Conservation (phyloP, 2,888 invertebrate species). For the Hirtodrosophila confusa region DNA sequence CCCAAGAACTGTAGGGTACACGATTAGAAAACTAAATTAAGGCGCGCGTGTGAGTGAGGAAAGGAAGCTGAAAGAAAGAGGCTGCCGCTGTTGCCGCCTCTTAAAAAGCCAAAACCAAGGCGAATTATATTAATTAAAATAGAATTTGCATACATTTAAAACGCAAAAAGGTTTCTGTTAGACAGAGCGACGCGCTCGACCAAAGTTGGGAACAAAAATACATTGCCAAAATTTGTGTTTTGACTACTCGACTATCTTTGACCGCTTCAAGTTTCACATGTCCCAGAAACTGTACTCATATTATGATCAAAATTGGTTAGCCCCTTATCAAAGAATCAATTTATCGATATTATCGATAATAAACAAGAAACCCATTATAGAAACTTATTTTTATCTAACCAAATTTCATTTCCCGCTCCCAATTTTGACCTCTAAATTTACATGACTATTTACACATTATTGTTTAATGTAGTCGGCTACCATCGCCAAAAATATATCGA, state of each 20-base stretch:
- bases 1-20: slow-evolving; percentile 42
- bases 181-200: slow-evolving; percentile 72
- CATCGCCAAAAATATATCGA: no score
- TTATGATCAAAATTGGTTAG: no score
- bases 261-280: background rate
- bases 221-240: background rate
- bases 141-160: slow-evolving; percentile 77
- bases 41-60: slow-evolving; percentile 59
- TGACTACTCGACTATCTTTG: background rate
- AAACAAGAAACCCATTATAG: no score
- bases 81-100: slow-evolving; percentile 36
- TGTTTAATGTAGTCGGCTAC: no score
- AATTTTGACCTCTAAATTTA: no score
- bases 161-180: slow-evolving; percentile 67
- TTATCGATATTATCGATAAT: no score
- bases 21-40: slow-evolving; percentile 68
- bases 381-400: no score
- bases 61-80: slow-evolving; percentile 62
- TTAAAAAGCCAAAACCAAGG: slow-evolving; percentile 41
- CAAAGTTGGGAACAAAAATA: slow-evolving; percentile 23
- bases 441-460: no score
- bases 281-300: no score
- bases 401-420: no score
- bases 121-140: slow-evolving; percentile 75
- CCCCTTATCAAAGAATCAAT: no score